phyloP scores from a whole-genome alignment of 2,797 vertebrate genomes.

The Sebastolobus alascanus region DNA sequence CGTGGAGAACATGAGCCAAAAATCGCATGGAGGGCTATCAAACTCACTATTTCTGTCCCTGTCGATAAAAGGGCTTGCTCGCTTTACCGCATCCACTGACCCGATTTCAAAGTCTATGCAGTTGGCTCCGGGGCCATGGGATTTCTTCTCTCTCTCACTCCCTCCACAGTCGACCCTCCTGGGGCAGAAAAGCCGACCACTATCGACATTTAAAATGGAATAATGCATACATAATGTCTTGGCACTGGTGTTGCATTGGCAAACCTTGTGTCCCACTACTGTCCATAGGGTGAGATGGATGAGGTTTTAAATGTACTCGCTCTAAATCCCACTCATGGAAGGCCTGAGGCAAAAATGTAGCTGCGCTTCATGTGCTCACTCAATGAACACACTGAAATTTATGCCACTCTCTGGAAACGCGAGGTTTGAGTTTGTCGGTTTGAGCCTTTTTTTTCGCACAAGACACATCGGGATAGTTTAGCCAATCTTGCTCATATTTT shows the following conservation, averaged over 20 bases:
- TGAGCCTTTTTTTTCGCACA: constrained; percentile 20
- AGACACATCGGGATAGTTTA: constrained; percentile 16
- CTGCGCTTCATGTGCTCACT: constrained; percentile 16
- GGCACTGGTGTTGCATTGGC: constrained; percentile 40
- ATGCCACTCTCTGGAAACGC: constrained; percentile 10
- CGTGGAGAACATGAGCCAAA: constrained; percentile 12
- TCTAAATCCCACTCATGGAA: constrained; percentile 36
- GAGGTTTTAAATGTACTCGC: constrained; percentile 49
- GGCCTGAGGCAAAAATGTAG: constrained; percentile 34
- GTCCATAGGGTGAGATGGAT: constrained; percentile 45
- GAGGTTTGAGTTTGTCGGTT: constrained; percentile 1
- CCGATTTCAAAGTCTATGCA: constrained; percentile 60
- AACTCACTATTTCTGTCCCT: constrained; percentile 54
- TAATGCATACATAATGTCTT: constrained; percentile 61
- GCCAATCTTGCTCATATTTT: constrained; percentile 9
- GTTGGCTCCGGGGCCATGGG: constrained; percentile 27
- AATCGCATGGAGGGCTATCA: constrained; percentile 48
- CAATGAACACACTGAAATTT: constrained; percentile 17
- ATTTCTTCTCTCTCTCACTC: constrained; percentile 27
- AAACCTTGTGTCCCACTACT: constrained; percentile 33
- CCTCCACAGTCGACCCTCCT: constrained; percentile 39
- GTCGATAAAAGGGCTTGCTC: constrained; percentile 49
- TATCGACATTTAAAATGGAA: constrained; percentile 72
- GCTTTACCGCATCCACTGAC: constrained; percentile 45
- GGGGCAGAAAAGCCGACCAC: constrained; percentile 50